phyloP scores from a whole-genome alignment of 2,888 invertebrate species.

The Lepas anatifera region DNA sequence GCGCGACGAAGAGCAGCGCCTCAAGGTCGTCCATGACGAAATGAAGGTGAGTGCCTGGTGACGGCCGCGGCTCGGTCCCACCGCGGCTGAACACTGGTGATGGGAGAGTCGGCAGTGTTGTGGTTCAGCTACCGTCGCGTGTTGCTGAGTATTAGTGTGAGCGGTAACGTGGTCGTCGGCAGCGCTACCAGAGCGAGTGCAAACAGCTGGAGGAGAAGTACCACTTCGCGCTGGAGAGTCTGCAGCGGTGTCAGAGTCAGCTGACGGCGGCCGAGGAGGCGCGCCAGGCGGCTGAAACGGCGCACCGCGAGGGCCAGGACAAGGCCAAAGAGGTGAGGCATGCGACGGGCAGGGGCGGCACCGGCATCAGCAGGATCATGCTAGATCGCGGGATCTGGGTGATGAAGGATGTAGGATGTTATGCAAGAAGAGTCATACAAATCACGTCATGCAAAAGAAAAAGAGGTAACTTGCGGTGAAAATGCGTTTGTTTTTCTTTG shows the following conservation, averaged over 20 bases:
- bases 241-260: constrained; percentile 1
- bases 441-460: too few relatives aligned
- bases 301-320: neutral
- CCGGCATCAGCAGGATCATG: too few relatives aligned
- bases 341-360: too few relatives aligned
- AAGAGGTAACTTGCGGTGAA: neutral
- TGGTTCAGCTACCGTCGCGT: too few relatives aligned
- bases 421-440: too few relatives aligned
- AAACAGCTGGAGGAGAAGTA: neutral
- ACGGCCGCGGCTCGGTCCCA: too few relatives aligned
- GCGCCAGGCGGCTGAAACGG: neutral
- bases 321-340: neutral
- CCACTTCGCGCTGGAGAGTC: constrained; percentile 7
- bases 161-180: neutral
- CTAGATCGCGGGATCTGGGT: too few relatives aligned
- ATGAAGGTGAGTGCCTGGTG: neutral
- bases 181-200: neutral
- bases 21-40: neutral
- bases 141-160: too few relatives aligned
- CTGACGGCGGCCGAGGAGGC: neutral
- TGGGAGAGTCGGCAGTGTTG: too few relatives aligned
- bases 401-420: too few relatives aligned
- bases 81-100: too few relatives aligned
- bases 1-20: constrained; percentile 19
- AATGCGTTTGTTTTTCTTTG: too few relatives aligned